phyloP scores from a whole-genome alignment of 2,888 invertebrate genomes.

The Suillia variegata region DNA sequence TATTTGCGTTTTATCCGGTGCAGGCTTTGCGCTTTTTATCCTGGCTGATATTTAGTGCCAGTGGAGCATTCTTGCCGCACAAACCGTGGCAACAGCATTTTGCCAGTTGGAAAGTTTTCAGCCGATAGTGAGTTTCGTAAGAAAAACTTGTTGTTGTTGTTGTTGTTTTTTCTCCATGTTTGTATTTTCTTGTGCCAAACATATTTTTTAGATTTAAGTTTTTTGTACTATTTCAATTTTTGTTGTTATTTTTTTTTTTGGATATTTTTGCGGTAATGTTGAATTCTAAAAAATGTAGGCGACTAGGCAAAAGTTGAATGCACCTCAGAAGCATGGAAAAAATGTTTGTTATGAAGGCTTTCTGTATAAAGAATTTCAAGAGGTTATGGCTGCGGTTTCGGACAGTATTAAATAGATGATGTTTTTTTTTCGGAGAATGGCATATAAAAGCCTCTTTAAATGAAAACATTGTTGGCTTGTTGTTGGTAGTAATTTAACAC shows the following conservation, averaged over 20 bases:
- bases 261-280: too few species aligned
- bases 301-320: conserved; percentile 39
- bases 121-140: too few species aligned
- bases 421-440: too few species aligned
- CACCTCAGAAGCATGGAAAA: conserved; percentile 22
- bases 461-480: too few species aligned
- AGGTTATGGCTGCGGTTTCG: neutral
- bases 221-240: conserved; percentile 14
- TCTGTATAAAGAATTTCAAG: neutral
- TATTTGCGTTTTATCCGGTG: neutral
- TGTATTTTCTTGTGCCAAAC: too few species aligned
- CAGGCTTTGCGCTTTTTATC: neutral
- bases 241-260: conserved; percentile 15
- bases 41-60: neutral
- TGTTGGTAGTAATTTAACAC: too few species aligned
- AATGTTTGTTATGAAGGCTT: neutral
- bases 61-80: neutral
- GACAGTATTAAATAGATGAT: neutral
- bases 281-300: conserved; percentile 32
- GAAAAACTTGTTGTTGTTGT: neutral
- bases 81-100: too few species aligned
- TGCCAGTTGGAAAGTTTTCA: too few species aligned
- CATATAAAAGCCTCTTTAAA: too few species aligned
- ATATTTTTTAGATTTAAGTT: neutral
- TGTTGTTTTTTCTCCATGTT: too few species aligned